Percentiles rank a stretch among this genome's conserved stretches.
Conservation (phyloP, 1,140 invertebrate species). For the Sesamia nonagrioides region DNA sequence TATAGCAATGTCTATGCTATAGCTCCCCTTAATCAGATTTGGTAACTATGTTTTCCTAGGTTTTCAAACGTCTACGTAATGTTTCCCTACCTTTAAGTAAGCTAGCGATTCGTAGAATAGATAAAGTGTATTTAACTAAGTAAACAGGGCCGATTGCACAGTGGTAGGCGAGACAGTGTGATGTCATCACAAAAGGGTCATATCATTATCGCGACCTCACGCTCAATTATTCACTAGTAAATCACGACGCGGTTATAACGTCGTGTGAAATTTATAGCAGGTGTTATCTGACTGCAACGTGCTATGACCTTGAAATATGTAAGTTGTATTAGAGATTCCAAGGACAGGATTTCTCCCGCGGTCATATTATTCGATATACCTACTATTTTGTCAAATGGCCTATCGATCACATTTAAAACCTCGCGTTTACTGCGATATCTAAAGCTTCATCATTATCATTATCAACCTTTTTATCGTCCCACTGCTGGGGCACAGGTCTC, state of each 20-base stretch:
- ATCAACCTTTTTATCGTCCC: too few species aligned
- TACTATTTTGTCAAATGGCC: too few species aligned
- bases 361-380: too few species aligned
- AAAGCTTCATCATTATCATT: too few species aligned
- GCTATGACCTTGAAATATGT: not conserved
- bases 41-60: too few species aligned
- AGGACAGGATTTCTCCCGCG: not conserved
- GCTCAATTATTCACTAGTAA: slow-evolving; percentile 39
- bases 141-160: not conserved
- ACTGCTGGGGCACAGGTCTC: too few species aligned
- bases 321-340: not conserved
- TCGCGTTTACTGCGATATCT: too few species aligned
- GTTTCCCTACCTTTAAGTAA: too few species aligned
- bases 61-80: too few species aligned
- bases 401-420: too few species aligned
- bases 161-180: slow-evolving; percentile 25
- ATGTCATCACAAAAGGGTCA: slow-evolving; percentile 20
- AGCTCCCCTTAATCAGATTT: too few species aligned
- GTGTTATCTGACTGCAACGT: not conserved
- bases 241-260: slow-evolving; percentile 26
- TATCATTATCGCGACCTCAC: slow-evolving; percentile 31
- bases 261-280: not conserved
- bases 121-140: not conserved
- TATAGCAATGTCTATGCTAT: too few species aligned
- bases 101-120: not conserved